Evolutionary conservation across 2,113 vertebrate genomes (phyloP).

Genomic region (Sitta europaea): DNA sequence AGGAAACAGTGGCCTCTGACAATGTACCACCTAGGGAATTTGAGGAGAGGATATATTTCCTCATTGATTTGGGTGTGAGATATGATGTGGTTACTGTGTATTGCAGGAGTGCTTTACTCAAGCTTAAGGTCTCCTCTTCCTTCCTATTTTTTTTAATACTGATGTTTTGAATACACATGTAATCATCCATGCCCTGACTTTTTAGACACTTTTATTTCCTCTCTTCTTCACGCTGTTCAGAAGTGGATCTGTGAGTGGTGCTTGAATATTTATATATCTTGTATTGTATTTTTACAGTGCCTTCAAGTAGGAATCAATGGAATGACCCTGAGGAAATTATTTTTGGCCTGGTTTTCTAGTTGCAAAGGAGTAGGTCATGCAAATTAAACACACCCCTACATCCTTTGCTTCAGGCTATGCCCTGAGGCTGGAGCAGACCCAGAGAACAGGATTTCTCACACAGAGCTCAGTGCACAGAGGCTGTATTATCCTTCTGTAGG

Average conservation of each 20-base stretch:
- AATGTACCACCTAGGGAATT: background rate
- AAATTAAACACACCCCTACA: background rate
- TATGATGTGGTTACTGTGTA: background rate
- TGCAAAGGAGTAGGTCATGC: background rate
- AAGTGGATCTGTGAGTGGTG: background rate
- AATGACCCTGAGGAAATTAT: background rate
- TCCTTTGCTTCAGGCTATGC: background rate
- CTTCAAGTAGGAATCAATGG: background rate
- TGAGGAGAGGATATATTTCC: background rate
- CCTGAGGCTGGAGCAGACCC: background rate
- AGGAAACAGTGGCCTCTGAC: background rate
- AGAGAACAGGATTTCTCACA: background rate
- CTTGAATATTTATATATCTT: background rate
- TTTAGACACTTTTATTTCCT: background rate
- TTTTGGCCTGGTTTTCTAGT: background rate
- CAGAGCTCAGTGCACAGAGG: background rate
- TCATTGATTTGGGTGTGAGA: background rate
- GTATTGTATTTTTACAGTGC: background rate
- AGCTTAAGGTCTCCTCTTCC: background rate
- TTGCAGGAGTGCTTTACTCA: background rate
- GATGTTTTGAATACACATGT: background rate
- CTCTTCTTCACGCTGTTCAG: rapidly evolving
- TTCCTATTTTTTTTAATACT: background rate
- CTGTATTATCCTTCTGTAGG: background rate
- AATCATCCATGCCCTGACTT: background rate